phyloP scores from a whole-genome alignment of 1,140 invertebrate genomes.

The Macrotrachela quadricornifera region DNA sequence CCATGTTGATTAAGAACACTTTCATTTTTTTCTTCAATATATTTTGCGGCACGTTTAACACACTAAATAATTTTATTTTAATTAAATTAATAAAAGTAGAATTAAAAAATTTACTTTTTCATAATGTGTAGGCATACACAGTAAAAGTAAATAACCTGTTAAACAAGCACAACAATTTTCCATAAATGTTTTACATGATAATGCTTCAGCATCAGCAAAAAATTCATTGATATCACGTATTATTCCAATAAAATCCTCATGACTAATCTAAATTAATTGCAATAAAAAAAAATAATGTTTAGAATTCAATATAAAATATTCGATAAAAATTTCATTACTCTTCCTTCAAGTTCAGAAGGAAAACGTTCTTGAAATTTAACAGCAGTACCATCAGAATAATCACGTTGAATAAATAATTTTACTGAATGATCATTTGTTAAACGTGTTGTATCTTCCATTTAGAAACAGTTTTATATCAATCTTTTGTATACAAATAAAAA shows the following conservation, averaged over 20 bases:
- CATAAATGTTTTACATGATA: constrained; percentile 74
- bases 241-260: constrained; percentile 66
- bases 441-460: no score
- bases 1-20: constrained; percentile 73
- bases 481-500: no score
- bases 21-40: constrained; percentile 82
- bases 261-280: no score
- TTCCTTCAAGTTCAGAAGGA: constrained; percentile 71
- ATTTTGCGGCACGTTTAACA: constrained; percentile 32
- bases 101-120: constrained; percentile 45
- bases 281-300: no score
- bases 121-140: constrained; percentile 81
- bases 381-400: constrained; percentile 83
- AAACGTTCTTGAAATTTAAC: constrained; percentile 85
- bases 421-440: no score
- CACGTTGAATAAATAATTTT: constrained; percentile 75
- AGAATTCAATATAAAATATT: constrained; percentile 17
- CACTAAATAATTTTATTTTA: neutral
- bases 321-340: constrained; percentile 38
- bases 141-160: constrained; percentile 81
- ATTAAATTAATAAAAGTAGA: neutral
- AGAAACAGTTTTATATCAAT: no score
- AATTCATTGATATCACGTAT: constrained; percentile 73
- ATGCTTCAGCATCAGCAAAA: constrained; percentile 76
- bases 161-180: constrained; percentile 85